A percentile compares a stretch with the other conserved stretches of the same genome.
These are phyloP conservation scores for Brachyhypopomus gauderio DNA, from an alignment of 2,113 vertebrate genomes.

Conservation along the genomic window DNA sequence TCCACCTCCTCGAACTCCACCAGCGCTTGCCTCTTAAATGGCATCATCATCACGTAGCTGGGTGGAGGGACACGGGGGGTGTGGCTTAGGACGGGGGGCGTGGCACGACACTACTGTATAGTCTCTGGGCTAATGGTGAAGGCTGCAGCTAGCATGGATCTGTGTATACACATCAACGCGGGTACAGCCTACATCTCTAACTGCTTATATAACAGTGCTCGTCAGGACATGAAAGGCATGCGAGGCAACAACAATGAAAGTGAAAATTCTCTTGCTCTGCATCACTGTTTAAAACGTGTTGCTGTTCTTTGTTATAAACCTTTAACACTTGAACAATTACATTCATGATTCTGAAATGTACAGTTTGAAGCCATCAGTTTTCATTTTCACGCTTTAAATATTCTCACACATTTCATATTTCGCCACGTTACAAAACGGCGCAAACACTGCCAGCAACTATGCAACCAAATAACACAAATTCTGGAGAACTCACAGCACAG, in stretches of 20 bases:
- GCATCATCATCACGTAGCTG: constrained; percentile 99
- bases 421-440: no score
- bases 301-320: neutral
- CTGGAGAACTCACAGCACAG: neutral
- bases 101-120: no score
- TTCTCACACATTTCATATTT: no score
- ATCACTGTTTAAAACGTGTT: neutral
- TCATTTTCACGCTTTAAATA: neutral
- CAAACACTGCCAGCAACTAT: neutral
- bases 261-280: no score
- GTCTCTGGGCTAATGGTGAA: no score
- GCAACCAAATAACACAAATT: neutral
- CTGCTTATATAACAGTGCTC: no score
- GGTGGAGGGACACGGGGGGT: neutral
- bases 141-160: no score
- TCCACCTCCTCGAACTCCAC: constrained; percentile 91
- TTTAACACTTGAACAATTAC: neutral
- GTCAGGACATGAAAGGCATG: no score
- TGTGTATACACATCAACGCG: no score
- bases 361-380: neutral
- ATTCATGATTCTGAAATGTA: constrained; percentile 2
- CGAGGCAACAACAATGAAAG: no score
- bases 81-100: no score
- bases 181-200: no score
- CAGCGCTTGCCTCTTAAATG: constrained; percentile 91